These are phyloP conservation scores for Macrocentrus cingulum DNA, from an alignment of 1,140 invertebrate species.

Conservation along the genomic window DNA sequence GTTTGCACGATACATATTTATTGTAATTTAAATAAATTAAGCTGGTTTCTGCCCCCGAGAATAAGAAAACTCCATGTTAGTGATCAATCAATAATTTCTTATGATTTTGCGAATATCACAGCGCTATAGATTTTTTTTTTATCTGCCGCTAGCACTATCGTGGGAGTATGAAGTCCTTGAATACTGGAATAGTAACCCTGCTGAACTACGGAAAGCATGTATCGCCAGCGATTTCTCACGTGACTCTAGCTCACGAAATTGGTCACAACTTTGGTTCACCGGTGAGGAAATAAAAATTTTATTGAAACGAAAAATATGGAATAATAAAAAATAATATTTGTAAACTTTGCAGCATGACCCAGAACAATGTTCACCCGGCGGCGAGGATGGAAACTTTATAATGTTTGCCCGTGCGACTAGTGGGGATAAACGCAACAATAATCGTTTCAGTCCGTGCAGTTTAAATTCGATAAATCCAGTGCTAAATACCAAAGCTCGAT, in stretches of 20 bases:
- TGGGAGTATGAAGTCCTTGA: constrained; percentile 91
- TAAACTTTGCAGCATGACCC: constrained; percentile 83
- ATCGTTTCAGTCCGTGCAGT: constrained; percentile 91
- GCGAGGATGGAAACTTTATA: constrained; percentile 95
- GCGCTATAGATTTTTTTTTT: constrained; percentile 31
- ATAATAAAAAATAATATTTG: neutral
- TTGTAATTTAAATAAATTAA: no score
- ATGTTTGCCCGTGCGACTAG: constrained; percentile 97
- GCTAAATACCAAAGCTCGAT: constrained; percentile 87
- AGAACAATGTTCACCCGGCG: constrained; percentile 85
- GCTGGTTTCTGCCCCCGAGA: no score
- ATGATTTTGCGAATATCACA: no score
- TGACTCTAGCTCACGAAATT: constrained; percentile 98
- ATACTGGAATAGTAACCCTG: constrained; percentile 97
- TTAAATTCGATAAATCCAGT: constrained; percentile 93
- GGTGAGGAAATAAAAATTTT: constrained; percentile 65
- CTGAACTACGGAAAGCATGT: constrained; percentile 99
- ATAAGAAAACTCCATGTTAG: no score
- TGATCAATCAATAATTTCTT: no score
- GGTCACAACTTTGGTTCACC: constrained; percentile 99
- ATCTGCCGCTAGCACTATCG: constrained; percentile 79
- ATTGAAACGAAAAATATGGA: no score
- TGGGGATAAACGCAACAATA: constrained; percentile 95
- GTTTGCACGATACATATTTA: no score
- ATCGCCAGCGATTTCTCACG: constrained; percentile 96